Evolutionary conservation across 1,140 invertebrate genomes (phyloP), one percentile per base, ranked within the genome.

Genomic region (Zaprionus capensis): DNA sequence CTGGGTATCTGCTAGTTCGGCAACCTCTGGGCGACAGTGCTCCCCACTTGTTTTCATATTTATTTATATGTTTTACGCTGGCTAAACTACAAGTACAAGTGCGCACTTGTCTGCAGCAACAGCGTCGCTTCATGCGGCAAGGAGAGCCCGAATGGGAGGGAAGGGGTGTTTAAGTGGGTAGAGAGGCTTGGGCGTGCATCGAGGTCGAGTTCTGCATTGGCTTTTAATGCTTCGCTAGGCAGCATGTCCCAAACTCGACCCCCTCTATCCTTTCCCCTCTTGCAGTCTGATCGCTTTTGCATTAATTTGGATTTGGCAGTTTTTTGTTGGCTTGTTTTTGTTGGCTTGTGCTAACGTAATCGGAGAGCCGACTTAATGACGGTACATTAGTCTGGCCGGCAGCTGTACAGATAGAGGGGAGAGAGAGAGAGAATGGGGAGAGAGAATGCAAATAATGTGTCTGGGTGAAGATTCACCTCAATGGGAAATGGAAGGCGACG

Each of bases 31-130:
- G 6, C 2, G 5, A 7, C 14, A 17, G 11, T 20, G n/a, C 38
- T 31, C 11, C 20, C 17, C 26, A 41, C 64, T 44, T 66, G 38
- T 57, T 77, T 77, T 77, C 70, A 77, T 77, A 77, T 77, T 77
- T 77, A 77, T 77, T 77, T 77, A 73, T 77, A 73, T 77, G 75
- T 77, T 77, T 77, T 76, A 77, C 75, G 75, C 75, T 77, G 70
- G 78, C 78, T 78, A 88, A 87, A 78, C 83, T 83, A 80, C 75
- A 82, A 83, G 78, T 78, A 87, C 78, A 87, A 87, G 84, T 87
- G 84, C 81, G 74, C 84, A 87, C 83, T 86, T 86, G 83, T 82
- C 83, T 80, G 73, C 83, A 68, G 73, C 78, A 44, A 68, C 36
- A 66, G 41, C 53, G 55, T 58, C 41, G 51, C 49, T 38, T 26